These are phyloP conservation scores for Amphiprion ocellaris DNA, from an alignment of 2,113 vertebrate genomes.

Conservation along the genomic window DNA sequence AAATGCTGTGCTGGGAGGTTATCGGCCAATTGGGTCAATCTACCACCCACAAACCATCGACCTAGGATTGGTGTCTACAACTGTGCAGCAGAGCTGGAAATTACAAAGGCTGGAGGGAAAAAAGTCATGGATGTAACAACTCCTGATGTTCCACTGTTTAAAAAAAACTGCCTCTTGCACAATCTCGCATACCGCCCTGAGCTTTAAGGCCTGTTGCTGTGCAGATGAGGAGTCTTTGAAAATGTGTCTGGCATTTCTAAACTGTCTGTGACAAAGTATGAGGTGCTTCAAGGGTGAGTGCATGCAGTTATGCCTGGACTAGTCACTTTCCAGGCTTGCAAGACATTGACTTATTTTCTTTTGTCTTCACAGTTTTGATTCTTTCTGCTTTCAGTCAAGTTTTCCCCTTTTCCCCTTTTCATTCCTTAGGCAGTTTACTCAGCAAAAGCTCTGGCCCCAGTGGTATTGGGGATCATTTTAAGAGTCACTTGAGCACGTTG, in stretches of 20 bases:
- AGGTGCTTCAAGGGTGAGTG: conserved; percentile 17
- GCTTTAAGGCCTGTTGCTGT: conserved; percentile 29
- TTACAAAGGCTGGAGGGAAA: conserved; percentile 41
- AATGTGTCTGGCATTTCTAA: conserved; percentile 63
- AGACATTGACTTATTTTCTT: conserved; percentile 6
- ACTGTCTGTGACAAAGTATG: conserved; percentile 43
- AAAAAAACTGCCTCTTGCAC: conserved; percentile 43
- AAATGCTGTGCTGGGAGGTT: conserved; percentile 13
- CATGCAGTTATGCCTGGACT: conserved; percentile 21
- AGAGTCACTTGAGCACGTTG: conserved; percentile 5
- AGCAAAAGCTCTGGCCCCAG: not conserved
- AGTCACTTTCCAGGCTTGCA: conserved; percentile 17
- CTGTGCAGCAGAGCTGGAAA: conserved; percentile 26
- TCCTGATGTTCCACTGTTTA: conserved; percentile 27
- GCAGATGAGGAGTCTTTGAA: conserved; percentile 50
- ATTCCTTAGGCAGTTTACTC: not conserved
- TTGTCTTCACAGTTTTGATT: not conserved
- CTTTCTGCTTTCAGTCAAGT: conserved; percentile 26
- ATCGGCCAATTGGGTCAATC: not conserved
- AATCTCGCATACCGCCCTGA: conserved; percentile 37
- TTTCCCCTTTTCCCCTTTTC: not conserved
- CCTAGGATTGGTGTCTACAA: conserved; percentile 6
- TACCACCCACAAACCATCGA: not conserved
- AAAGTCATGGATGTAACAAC: conserved; percentile 33
- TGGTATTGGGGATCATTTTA: conserved; percentile 12